Evolutionary conservation across 2,113 vertebrate genomes (phyloP).

Genomic region (Actenoides hombroni): DNA sequence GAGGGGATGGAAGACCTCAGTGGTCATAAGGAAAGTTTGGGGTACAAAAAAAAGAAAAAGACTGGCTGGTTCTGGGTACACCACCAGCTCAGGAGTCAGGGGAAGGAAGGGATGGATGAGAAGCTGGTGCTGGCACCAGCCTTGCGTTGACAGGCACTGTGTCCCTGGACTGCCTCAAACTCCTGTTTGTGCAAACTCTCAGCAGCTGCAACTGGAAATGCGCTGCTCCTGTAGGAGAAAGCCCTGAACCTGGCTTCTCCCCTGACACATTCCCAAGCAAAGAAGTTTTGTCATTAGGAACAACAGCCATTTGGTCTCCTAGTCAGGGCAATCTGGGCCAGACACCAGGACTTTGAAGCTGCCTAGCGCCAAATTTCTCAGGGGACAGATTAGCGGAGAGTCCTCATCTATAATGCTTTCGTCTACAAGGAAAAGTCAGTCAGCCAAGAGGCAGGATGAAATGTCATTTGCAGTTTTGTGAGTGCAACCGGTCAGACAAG

Average conservation of each 20-base stretch:
- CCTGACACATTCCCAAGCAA: neutral
- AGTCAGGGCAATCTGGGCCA: neutral
- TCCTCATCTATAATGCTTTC: neutral
- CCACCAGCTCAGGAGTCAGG: neutral
- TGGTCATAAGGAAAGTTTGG: neutral
- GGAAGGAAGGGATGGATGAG: neutral
- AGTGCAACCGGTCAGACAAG: neutral
- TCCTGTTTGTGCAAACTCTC: neutral
- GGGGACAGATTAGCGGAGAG: neutral
- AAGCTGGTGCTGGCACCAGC: neutral
- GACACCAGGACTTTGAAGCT: neutral
- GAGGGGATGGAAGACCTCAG: neutral
- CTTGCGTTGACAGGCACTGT: accelerated
- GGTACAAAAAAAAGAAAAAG: neutral
- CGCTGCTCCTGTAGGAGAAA: neutral
- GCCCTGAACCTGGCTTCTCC: neutral
- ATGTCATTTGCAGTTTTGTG: neutral
- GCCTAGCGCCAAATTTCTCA: neutral
- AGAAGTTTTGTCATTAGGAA: neutral
- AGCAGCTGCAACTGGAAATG: neutral
- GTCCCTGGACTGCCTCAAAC: neutral
- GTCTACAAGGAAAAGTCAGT: neutral
- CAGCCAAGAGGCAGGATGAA: neutral
- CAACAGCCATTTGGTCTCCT: neutral
- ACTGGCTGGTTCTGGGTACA: neutral